Base-by-base conservation (phyloP, 2,797 vertebrate genomes). In the Anableps anableps region DNA sequence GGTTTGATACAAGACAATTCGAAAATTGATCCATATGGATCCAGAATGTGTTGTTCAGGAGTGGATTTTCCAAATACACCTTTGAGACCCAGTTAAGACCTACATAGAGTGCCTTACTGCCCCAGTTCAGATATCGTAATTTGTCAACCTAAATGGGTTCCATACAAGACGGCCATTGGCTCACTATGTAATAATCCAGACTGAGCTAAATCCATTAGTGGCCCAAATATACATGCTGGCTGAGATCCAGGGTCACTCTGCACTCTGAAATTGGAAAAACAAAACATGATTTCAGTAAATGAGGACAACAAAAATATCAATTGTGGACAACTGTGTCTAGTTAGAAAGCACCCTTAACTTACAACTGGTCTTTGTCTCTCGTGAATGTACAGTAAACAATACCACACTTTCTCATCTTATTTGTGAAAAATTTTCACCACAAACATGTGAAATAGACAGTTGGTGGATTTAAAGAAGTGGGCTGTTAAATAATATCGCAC, bases 401-500 rank as follows among this genome's bases (percentile, higher is more conserved):
- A 45, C n/a, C 51, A 38, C 55, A 29, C 36, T 1, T 53, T 51
- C 26, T 38, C 36, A 68, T 41, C 36, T 41, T 68, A 5, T 68
- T 26, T 68, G 64, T 26, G 41, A 68, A 2, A 64, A 41, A 17
- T 13, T 16, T 60, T 31, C 45, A 51, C 71, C 76, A 19, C 26
- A 21, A 55, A 78, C 26, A 64, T 48, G 68, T 78, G 23, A 48
- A 78, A 62, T 72, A 60, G 16, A 74, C 21, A 79, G 10, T 31
- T 31, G 58, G 10, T 29, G 47, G 8, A 60, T 76, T 71, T 68
- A 55, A 79, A 77, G 19, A 74, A 41, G 66, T 0, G 16, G 34
- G 8, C 74, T 70, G 7, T 60, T 78, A 34, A 82, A 41, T 75
- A n/a, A 34, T 34, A 38, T 36, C 43, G 10, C n/a, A 70, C 10